Percentiles rank a stretch among this genome's conserved stretches.
These are phyloP conservation scores for Synanthedon myopaeformis DNA, from an alignment of 2,888 invertebrate genomes.

Conservation along the genomic window DNA sequence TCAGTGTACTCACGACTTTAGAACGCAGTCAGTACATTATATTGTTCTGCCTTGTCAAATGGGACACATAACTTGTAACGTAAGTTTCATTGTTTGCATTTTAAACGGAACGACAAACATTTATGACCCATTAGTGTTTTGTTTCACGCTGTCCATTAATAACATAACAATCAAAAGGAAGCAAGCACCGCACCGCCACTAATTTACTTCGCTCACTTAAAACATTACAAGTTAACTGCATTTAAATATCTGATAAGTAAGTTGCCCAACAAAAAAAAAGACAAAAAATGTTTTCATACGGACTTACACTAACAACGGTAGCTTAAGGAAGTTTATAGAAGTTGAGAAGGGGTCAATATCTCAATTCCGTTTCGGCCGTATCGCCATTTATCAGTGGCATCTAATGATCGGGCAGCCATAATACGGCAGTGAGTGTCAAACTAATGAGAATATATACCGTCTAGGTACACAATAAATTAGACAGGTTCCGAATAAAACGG, in stretches of 20 bases:
- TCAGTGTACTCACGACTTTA: no score
- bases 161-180: conserved; percentile 38
- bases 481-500: conserved; percentile 52
- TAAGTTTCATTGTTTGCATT: conserved; percentile 12
- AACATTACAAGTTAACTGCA: conserved; percentile 38
- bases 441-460: conserved; percentile 64
- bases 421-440: conserved; percentile 57
- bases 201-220: conserved; percentile 26
- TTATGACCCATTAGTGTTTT: conserved; percentile 50
- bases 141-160: conserved; percentile 49
- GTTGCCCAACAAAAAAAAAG: conserved; percentile 4
- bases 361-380: conserved; percentile 44
- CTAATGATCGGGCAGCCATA: conserved; percentile 56
- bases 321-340: conserved; percentile 31
- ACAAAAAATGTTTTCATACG: conserved; percentile 19
- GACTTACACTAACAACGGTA: conserved; percentile 20
- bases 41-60: background rate
- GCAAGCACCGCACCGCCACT: conserved; percentile 17
- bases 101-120: conserved; percentile 29
- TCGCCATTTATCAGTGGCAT: conserved; percentile 52
- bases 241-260: conserved; percentile 36
- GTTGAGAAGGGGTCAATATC: conserved; percentile 32
- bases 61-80: background rate
- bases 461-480: conserved; percentile 56
- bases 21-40: no score